Percentiles rank a stretch among this genome's conserved stretches.
Conservation (phyloP, 1,140 invertebrate species). For the Ridgeia piscesae region DNA sequence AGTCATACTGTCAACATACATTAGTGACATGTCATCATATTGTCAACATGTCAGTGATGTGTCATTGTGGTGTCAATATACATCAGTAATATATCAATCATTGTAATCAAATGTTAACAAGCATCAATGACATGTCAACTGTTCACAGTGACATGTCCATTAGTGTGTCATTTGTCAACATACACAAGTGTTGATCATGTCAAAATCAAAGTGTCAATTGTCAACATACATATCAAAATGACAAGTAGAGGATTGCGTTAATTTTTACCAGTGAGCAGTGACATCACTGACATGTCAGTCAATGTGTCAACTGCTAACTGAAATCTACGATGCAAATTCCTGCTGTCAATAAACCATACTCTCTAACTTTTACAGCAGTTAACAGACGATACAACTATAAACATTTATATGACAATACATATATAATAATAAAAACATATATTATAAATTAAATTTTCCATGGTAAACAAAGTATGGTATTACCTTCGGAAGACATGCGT, state of each 20-base stretch:
- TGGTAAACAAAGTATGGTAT: neutral
- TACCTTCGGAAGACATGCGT: conserved; percentile 55
- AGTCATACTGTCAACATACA: neutral
- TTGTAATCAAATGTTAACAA: no score
- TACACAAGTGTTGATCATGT: neutral
- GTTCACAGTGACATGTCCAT: conserved; percentile 3
- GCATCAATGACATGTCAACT: neutral
- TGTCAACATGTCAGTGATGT: neutral
- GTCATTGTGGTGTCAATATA: neutral
- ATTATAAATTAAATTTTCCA: no score
- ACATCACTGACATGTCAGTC: conserved; percentile 7
- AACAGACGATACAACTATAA: no score
- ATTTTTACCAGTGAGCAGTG: no score
- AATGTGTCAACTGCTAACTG: neutral
- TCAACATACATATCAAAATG: no score
- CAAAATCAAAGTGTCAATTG: no score
- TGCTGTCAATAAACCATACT: neutral
- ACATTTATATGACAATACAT: no score
- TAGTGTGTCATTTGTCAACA: neutral
- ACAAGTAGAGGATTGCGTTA: no score
- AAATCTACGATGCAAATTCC: neutral
- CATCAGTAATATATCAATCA: no score
- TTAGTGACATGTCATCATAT: conserved; percentile 6
- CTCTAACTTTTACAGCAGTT: neutral
- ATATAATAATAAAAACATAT: no score